Base-by-base conservation (phyloP, 2,888 invertebrate genomes). In the Deilephila porcellus region DNA sequence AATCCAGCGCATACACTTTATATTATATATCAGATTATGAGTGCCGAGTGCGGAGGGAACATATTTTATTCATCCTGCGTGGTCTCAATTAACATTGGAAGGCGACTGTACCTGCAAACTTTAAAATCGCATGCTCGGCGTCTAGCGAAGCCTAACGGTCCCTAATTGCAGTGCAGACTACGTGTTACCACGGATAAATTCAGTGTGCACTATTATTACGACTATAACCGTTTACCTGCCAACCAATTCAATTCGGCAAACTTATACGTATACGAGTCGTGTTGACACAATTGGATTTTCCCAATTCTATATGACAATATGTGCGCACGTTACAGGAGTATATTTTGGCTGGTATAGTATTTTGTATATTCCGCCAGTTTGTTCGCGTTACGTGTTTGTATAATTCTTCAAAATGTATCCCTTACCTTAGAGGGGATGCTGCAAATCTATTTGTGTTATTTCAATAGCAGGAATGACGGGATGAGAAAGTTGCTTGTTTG, bases 281-380 rank as follows among this genome's bases (percentile, higher is more conserved):
- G 85, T 86, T 86, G 86, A 86, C 85, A 86, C 88, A 87, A 90
- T 90, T 90, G 90, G 89, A 85, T 89, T 91, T 90, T 84, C 89
- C 90, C 88, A 88, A 89, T 89, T 88, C 82, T 84, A 85, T 87
- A 85, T 85, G 85, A 86, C 85, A 88, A 86, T 85, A 85, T 84
- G 83, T 80, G 82, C 82, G 79, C 83, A 84, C 86, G 84, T 84
- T 83, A 82, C 81, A 83, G 84, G 86, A 85, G 86, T 87, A 88
- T 85, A 88, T 86, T 87, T 75, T 84, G 82, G 82, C 81, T 79
- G 80, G 79, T 82, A 80, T 20, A 45, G 59, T 72, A 56, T 72
- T 59, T 59, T 67, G 56, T 73, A 59, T 59, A 34, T 56, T 56
- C 70, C 8, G 32, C 8, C 32, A 53, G 70, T 56, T 71, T n/a